These are phyloP conservation scores for Idaea dimidiata DNA, from an alignment of 2,888 invertebrate species.

Conservation along the genomic window DNA sequence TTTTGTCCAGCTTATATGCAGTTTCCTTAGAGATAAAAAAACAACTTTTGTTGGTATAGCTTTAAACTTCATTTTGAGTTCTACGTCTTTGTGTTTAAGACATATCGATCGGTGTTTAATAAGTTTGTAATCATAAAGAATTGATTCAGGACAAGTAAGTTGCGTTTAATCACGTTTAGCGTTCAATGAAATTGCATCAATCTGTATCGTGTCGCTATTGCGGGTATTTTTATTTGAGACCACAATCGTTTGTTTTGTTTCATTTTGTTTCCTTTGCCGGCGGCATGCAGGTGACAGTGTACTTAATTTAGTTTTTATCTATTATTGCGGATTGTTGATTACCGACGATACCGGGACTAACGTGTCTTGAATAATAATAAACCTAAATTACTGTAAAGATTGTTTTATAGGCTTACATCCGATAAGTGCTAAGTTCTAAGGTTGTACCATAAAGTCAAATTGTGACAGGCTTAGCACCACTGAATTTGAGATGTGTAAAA, in stretches of 20 bases:
- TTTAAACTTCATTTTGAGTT: slow-evolving; percentile 41
- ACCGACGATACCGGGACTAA: slow-evolving; percentile 7
- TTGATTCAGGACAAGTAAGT: slow-evolving; percentile 54
- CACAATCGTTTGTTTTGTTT: slow-evolving; percentile 60
- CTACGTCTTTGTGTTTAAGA: slow-evolving; percentile 46
- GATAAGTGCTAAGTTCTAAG: too few species aligned
- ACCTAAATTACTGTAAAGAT: background rate
- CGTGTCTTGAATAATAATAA: slow-evolving; percentile 3
- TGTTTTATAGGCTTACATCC: too few species aligned
- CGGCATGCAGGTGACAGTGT: slow-evolving; percentile 56
- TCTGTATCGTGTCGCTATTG: slow-evolving; percentile 70
- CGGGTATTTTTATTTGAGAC: slow-evolving; percentile 69
- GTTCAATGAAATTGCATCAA: slow-evolving; percentile 76
- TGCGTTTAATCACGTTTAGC: slow-evolving; percentile 75
- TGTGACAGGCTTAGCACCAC: too few species aligned
- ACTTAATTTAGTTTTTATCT: slow-evolving; percentile 37
- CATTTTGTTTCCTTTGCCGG: slow-evolving; percentile 49
- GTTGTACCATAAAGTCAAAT: too few species aligned
- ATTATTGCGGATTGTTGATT: slow-evolving; percentile 20
- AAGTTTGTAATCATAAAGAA: slow-evolving; percentile 42
- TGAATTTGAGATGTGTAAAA: too few species aligned
- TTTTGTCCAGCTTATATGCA: slow-evolving; percentile 57
- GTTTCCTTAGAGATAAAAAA: slow-evolving; percentile 50
- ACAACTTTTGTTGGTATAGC: slow-evolving; percentile 31
- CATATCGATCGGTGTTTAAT: slow-evolving; percentile 31